A percentile compares a stretch with the other conserved stretches of the same genome.
These are phyloP conservation scores for Anguilla japonica DNA, from an alignment of 2,113 vertebrate species.

Conservation along the genomic window DNA sequence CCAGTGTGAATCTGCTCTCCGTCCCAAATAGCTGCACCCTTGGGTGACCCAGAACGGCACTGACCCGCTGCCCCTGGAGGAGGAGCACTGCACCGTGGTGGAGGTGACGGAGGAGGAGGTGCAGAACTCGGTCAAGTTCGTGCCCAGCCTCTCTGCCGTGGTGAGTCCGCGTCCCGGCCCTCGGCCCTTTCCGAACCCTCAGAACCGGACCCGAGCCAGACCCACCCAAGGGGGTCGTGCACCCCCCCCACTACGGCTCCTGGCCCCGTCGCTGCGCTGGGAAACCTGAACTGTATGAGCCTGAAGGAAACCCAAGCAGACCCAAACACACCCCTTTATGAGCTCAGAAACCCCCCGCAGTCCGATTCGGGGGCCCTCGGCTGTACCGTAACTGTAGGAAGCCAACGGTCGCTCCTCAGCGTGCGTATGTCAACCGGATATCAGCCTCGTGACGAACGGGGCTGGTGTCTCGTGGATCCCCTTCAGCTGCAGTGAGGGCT, in stretches of 20 bases:
- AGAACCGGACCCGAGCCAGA: no score
- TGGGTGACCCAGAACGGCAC: conserved; percentile 84
- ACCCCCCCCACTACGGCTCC: no score
- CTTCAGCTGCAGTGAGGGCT: neutral
- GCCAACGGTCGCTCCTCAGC: neutral
- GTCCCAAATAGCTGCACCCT: conserved; percentile 70
- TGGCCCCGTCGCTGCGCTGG: no score
- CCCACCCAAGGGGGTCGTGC: no score
- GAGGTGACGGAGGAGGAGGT: conserved; percentile 98
- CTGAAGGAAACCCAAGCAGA: no score
- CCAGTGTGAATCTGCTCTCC: neutral
- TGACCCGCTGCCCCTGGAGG: conserved; percentile 86
- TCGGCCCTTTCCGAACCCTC: neutral
- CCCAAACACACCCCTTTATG: no score
- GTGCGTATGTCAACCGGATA: neutral
- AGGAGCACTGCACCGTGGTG: conserved; percentile 89
- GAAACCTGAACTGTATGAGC: no score
- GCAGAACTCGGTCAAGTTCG: conserved; percentile 91
- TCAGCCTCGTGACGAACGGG: neutral
- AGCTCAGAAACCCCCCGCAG: no score
- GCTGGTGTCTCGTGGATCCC: neutral
- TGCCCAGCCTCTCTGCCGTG: conserved; percentile 94
- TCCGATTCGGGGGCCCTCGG: no score
- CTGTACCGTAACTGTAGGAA: neutral
- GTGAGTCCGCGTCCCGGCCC: conserved; percentile 64